phyloP scores from a whole-genome alignment of 2,888 invertebrate species.

The Tetheella fluctuosa region DNA sequence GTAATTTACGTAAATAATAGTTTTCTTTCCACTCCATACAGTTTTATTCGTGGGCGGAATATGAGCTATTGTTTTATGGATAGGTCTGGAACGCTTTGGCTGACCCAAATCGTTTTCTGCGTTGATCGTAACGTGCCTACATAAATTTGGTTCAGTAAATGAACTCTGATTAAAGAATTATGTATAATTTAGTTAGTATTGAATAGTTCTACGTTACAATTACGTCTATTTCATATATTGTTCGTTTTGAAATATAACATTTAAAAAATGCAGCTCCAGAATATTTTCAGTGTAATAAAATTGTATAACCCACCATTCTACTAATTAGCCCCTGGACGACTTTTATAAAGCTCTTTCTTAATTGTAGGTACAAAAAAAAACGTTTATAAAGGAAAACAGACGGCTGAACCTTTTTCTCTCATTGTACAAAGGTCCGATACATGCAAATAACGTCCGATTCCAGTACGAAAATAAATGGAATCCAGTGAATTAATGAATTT shows the following conservation, averaged over 20 bases:
- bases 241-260: no score
- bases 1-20: conserved; percentile 13
- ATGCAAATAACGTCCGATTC: conserved; percentile 47
- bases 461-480: conserved; percentile 52
- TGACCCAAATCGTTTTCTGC: conserved; percentile 3
- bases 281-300: no score
- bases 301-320: neutral
- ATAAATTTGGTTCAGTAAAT: neutral
- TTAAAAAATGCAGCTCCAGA: no score
- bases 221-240: no score
- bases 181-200: no score
- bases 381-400: neutral
- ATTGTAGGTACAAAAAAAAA: neutral
- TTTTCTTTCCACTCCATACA: conserved; percentile 10
- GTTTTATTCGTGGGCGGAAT: conserved; percentile 6
- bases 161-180: neutral
- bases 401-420: neutral
- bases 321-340: neutral
- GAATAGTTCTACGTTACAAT: no score
- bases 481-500: conserved; percentile 59
- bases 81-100: neutral
- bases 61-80: neutral
- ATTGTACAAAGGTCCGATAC: conserved; percentile 27
- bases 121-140: neutral
- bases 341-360: neutral